Evolutionary conservation across 2,888 invertebrate species (phyloP), one percentile per base, ranked within the genome.

Genomic region (Acanthosoma haemorrhoidale): DNA sequence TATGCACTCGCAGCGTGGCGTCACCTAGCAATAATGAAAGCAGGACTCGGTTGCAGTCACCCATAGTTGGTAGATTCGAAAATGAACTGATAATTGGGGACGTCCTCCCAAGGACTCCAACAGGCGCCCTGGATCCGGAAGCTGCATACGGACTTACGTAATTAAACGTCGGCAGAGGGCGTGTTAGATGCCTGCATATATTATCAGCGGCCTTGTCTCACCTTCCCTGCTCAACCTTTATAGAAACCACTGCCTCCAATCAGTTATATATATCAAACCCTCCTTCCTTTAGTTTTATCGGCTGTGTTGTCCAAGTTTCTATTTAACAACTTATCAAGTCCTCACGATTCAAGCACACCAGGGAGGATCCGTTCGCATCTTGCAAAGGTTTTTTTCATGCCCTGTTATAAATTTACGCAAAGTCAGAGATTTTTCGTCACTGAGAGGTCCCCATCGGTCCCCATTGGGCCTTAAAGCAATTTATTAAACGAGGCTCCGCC

Each of bases 181-280:
- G 61, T 61, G 61, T 61, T 61, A 61, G 38, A 61, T 61, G 36
- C 36, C 61, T 61, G 61, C 61, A 61, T 61, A 61, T 34, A 61
- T 61, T 61, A 61, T 8, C 25, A 0, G 18, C 61, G 61, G 61
- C 61, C 61, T 61, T 61, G 61, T 13, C 34, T 61, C 61, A 61
- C 61, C 61, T 61, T 61, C 38, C 25, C 51, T 25, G 25, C 25
- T 25, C 9, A n/a, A 51, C 51, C 51, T 51, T 51, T 51, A 21
- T 51, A 18, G 13, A 11, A 11, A 13, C 25, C 43, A 5, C 51
- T 25, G 51, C 51, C 25, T 25, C 3, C 25, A 21, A n/a, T n/a
- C n/a, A n/a, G n/a, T n/a, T n/a, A n/a, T n/a, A n/a, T n/a, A n/a
- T n/a, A 29, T 5, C 25, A 5, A 25, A 1, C n/a, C 4, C 5